Evolutionary conservation across 2,888 invertebrate genomes (phyloP).

Genomic region (Ctena decussata): DNA sequence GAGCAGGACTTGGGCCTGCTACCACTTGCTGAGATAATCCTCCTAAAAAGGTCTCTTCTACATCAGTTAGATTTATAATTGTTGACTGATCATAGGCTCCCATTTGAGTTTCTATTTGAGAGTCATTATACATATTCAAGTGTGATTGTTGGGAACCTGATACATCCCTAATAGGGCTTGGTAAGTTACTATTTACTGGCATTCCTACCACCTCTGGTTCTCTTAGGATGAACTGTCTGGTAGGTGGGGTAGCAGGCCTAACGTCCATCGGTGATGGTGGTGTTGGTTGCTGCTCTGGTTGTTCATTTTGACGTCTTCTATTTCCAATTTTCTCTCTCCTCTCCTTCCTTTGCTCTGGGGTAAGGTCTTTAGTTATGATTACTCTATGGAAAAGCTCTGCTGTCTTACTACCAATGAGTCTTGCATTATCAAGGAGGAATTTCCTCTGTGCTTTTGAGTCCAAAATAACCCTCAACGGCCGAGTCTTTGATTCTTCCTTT

Average conservation of each 20-base stretch:
- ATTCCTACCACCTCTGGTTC: neutral
- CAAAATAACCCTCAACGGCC: neutral
- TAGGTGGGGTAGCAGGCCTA: neutral
- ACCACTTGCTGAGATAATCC: neutral
- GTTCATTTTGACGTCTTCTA: neutral
- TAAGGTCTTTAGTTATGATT: neutral
- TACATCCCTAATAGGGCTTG: neutral
- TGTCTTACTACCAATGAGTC: neutral
- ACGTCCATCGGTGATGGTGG: neutral
- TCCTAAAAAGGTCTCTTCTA: neutral
- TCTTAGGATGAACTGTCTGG: neutral
- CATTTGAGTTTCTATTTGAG: neutral
- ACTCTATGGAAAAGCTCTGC: neutral
- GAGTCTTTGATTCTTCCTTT: neutral
- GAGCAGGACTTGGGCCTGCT: neutral
- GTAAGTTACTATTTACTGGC: neutral
- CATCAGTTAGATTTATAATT: neutral
- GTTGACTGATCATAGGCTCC: neutral
- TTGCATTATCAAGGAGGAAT: neutral
- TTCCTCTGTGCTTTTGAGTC: neutral
- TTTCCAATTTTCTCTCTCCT: neutral
- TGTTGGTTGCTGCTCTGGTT: neutral
- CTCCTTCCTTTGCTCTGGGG: neutral
- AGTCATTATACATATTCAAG: too few relatives aligned
- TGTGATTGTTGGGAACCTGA: neutral